A percentile compares a stretch with the other conserved stretches of the same genome.
Evolutionary conservation across 1,140 invertebrate species (phyloP).

Genomic region (Panulirus ornatus): DNA sequence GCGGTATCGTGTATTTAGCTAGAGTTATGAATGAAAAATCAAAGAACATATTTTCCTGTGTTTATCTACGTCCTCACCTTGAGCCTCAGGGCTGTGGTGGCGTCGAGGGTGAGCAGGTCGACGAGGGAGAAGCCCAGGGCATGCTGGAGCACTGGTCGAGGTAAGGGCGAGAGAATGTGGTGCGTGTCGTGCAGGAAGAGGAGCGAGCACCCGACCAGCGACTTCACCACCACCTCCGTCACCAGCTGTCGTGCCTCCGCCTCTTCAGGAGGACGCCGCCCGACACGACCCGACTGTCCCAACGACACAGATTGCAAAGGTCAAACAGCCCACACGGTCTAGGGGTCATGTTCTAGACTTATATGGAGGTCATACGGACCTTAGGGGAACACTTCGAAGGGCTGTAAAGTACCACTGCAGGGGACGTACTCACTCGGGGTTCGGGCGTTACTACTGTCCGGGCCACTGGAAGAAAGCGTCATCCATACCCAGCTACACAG

Average conservation of each 20-base stretch:
- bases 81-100: neutral
- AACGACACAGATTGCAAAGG: too few species aligned
- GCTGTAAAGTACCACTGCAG: too few species aligned
- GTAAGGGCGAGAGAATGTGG: neutral
- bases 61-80: neutral
- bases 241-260: slow-evolving; percentile 5
- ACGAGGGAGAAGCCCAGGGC: slow-evolving; percentile 10
- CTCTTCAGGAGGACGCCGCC: neutral
- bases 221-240: slow-evolving; percentile 16
- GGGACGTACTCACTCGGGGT: too few species aligned
- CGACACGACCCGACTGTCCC: neutral
- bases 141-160: neutral
- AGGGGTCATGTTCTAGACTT: too few species aligned
- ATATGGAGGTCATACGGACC: too few species aligned
- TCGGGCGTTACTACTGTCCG: too few species aligned
- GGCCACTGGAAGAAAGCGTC: too few species aligned
- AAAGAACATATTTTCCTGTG: neutral
- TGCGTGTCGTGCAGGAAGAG: neutral
- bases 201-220: neutral
- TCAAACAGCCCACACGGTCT: too few species aligned
- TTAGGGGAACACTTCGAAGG: too few species aligned
- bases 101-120: neutral
- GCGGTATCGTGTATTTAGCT: too few species aligned
- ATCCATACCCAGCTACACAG: too few species aligned
- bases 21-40: too few species aligned